These are phyloP conservation scores for Cephus sareptanus DNA, from an alignment of 2,888 invertebrate genomes.

Conservation along the genomic window DNA sequence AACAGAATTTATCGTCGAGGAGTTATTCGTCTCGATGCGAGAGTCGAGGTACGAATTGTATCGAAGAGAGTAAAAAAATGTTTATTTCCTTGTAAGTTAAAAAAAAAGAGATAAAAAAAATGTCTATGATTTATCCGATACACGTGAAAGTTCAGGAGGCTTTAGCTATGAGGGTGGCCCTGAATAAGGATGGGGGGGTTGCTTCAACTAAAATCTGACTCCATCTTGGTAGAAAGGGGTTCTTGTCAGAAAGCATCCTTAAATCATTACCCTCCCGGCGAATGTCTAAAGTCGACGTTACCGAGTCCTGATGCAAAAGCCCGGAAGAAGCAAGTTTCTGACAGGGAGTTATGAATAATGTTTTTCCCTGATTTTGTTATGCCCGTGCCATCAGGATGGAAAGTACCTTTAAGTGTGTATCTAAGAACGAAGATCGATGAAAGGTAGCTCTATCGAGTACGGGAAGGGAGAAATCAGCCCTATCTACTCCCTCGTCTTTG, in stretches of 20 bases:
- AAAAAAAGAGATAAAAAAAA: too few species aligned
- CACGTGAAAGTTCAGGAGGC: not conserved
- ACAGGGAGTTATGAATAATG: not conserved
- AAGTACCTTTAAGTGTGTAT: not conserved
- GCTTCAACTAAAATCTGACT: not conserved
- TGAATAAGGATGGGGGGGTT: not conserved
- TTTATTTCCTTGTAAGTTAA: too few species aligned
- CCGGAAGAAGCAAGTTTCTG: not conserved
- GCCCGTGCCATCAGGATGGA: not conserved
- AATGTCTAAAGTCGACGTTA: not conserved
- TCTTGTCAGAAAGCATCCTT: not conserved
- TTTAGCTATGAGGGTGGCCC: not conserved
- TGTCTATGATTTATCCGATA: not conserved
- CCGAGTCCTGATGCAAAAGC: not conserved
- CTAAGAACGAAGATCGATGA: not conserved
- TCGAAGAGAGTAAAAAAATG: too few species aligned
- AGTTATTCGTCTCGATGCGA: not conserved
- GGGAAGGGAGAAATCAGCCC: not conserved
- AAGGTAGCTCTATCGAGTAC: not conserved
- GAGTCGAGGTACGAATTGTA: not conserved
- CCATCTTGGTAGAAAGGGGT: not conserved
- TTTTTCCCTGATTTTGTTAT: not conserved
- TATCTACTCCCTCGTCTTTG: not conserved
- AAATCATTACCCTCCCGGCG: not conserved
- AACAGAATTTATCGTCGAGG: not conserved